Evolutionary conservation across 2,888 invertebrate genomes (phyloP).

Genomic region (Uropetala carovei): DNA sequence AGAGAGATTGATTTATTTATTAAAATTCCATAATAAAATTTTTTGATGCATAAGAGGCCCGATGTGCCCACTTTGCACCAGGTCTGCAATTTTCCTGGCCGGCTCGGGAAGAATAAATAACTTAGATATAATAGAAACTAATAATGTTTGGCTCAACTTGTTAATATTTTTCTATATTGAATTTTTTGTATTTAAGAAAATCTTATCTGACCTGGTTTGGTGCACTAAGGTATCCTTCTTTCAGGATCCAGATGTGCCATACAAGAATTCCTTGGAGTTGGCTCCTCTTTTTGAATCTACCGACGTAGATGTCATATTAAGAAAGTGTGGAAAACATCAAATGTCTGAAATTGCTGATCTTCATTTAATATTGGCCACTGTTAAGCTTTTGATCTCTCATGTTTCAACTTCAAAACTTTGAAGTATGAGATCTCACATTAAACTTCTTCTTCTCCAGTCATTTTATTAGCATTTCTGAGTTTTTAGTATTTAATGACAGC

Average conservation of each 20-base stretch:
- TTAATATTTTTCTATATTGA: neutral
- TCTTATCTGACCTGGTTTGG: neutral
- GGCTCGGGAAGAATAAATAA: too few relatives aligned
- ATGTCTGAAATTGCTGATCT: conserved; percentile 65
- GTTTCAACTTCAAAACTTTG: conserved; percentile 29
- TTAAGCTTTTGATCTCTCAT: conserved; percentile 15
- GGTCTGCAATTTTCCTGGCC: too few relatives aligned
- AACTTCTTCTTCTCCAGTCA: too few relatives aligned
- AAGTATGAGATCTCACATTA: neutral
- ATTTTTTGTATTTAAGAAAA: neutral
- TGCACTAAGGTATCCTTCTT: neutral
- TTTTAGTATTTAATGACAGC: too few relatives aligned
- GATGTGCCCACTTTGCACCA: too few relatives aligned
- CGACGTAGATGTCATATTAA: conserved; percentile 63
- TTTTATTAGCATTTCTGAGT: too few relatives aligned
- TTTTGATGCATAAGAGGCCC: too few relatives aligned
- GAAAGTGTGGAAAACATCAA: conserved; percentile 64
- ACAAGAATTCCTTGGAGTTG: conserved; percentile 55
- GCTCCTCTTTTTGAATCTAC: conserved; percentile 38
- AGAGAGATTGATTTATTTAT: too few relatives aligned
- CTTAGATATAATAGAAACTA: neutral
- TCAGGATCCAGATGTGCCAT: conserved; percentile 66
- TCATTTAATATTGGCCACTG: conserved; percentile 24
- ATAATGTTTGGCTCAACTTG: neutral
- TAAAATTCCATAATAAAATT: too few relatives aligned